Evolutionary conservation across 2,797 vertebrate genomes (phyloP).

Genomic region (Cossypha heuglini): DNA sequence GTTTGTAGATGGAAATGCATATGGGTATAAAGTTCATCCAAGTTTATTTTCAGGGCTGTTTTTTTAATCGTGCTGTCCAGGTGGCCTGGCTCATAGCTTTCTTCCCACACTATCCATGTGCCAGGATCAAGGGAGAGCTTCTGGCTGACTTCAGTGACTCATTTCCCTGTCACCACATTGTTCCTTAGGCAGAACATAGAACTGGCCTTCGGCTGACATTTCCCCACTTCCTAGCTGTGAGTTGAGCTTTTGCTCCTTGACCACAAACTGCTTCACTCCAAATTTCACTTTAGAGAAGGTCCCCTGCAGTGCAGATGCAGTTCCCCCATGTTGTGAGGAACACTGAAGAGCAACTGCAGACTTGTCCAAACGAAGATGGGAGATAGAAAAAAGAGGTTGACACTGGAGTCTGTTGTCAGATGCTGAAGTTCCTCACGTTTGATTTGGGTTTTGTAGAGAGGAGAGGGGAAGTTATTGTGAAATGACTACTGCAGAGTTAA

Average conservation of each 20-base stretch:
- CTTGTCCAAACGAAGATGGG: not conserved
- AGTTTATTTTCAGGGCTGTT: conserved; percentile 28
- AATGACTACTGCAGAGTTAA: not conserved
- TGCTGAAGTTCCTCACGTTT: not conserved
- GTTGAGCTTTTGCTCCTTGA: not conserved
- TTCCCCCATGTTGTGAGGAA: not conserved
- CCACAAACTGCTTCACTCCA: not conserved
- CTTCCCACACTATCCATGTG: not conserved
- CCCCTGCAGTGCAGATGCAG: not conserved
- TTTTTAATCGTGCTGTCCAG: not conserved
- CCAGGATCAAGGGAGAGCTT: not conserved
- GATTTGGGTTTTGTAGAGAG: not conserved
- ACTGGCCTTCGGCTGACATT: not conserved
- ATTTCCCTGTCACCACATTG: not conserved
- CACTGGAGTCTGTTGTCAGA: not conserved
- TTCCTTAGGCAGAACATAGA: not conserved
- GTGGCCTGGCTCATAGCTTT: conserved; percentile 27
- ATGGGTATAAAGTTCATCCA: not conserved
- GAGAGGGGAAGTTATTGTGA: not conserved
- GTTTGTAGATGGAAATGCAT: not conserved
- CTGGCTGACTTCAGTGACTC: not conserved
- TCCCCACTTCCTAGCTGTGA: not conserved
- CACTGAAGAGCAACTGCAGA: not conserved
- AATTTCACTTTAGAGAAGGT: not conserved
- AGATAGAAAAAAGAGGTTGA: not conserved